A percentile compares a stretch with the other conserved stretches of the same genome.
phyloP scores from a whole-genome alignment of 1,140 invertebrate species.

The Drosophila navojoa region DNA sequence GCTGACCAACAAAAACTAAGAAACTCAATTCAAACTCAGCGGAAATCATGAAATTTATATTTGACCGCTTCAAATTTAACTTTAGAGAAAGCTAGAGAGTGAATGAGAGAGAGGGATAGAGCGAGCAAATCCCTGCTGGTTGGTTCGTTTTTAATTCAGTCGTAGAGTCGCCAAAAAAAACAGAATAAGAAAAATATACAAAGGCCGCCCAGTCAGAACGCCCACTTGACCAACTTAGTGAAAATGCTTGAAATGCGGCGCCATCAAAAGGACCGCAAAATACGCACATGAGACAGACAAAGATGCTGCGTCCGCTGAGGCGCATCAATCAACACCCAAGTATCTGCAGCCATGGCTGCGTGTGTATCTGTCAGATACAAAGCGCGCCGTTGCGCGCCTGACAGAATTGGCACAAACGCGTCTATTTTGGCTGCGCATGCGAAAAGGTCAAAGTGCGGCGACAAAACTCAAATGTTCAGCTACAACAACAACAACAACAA shows the following conservation, averaged over 20 bases:
- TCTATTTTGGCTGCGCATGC: constrained; percentile 61
- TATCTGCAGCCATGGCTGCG: constrained; percentile 6
- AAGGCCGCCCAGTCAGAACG: constrained; percentile 44
- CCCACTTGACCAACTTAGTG: constrained; percentile 72
- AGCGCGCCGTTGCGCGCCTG: constrained; percentile 40
- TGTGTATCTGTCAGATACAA: constrained; percentile 50
- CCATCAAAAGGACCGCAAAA: constrained; percentile 62
- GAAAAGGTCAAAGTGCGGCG: constrained; percentile 70
- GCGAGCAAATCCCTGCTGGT: not conserved
- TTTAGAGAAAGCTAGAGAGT: not conserved
- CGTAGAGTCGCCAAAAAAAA: constrained; percentile 42
- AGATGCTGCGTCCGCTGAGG: constrained; percentile 59
- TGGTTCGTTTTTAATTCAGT: constrained; percentile 12
- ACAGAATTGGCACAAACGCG: constrained; percentile 76
- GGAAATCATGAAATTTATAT: constrained; percentile 15
- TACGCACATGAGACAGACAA: constrained; percentile 26
- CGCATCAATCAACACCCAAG: constrained; percentile 67
- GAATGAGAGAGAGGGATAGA: constrained; percentile 6
- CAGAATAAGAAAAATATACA: constrained; percentile 49
- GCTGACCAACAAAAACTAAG: not conserved
- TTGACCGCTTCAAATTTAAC: not conserved
- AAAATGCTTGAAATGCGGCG: constrained; percentile 59
- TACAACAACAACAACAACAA: constrained; percentile 12
- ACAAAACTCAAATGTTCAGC: constrained; percentile 2
- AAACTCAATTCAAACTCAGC: not conserved